These are phyloP conservation scores for Macquaria ambigua DNA, from an alignment of 2,113 vertebrate species.

Conservation along the genomic window DNA sequence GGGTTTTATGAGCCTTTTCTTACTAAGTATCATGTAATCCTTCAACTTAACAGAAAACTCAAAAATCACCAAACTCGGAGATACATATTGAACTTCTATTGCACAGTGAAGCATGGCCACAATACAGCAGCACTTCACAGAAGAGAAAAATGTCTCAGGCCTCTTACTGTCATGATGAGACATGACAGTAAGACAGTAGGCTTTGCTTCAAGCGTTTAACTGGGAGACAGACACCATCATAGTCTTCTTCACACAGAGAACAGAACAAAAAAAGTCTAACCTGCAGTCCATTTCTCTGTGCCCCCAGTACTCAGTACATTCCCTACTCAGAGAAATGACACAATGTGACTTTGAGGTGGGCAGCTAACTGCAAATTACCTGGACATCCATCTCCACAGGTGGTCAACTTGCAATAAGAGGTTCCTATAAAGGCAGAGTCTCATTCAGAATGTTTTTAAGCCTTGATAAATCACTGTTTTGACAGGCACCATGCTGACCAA, in stretches of 20 bases:
- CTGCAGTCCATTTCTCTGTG: not conserved
- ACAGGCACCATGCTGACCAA: conserved; percentile 11
- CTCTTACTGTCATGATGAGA: conserved; percentile 16
- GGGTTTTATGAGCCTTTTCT: not conserved
- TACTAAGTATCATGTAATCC: not conserved
- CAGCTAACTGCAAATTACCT: conserved; percentile 50
- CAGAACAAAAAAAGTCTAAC: not conserved
- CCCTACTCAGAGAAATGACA: conserved; percentile 32
- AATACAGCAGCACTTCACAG: conserved; percentile 1
- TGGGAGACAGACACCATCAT: conserved; percentile 30
- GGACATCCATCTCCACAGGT: conserved; percentile 33
- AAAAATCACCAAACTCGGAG: not conserved
- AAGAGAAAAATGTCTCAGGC: not conserved
- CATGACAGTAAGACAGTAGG: conserved; percentile 11
- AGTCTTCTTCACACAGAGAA: conserved; percentile 23
- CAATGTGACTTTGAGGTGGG: conserved; percentile 38
- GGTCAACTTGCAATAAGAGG: not conserved
- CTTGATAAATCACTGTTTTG: not conserved
- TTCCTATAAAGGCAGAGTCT: not conserved
- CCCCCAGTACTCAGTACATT: conserved; percentile 3
- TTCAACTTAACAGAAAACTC: not conserved
- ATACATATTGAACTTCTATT: not conserved
- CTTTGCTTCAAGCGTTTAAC: conserved; percentile 30
- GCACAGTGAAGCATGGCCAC: not conserved
- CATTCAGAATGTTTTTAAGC: not conserved